Conservation (phyloP, 2,888 invertebrate genomes). For the Conchocele bisecta region DNA sequence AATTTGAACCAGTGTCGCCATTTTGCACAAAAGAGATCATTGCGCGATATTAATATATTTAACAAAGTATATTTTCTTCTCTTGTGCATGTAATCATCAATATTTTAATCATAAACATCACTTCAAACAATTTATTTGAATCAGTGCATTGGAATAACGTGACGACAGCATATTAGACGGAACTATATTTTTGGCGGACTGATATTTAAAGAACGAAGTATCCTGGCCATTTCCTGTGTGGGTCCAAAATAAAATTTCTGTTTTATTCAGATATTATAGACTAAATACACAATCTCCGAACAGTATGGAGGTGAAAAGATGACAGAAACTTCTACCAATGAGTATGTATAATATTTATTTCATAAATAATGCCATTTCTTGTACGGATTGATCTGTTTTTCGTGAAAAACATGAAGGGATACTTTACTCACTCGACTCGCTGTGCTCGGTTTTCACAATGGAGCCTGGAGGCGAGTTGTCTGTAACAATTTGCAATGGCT, state of each 20-base stretch:
- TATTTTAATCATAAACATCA: not conserved
- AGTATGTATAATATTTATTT: constrained; percentile 67
- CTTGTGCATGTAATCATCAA: not conserved
- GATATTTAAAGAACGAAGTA: constrained; percentile 38
- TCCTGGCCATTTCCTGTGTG: constrained; percentile 67
- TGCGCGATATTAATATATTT: constrained; percentile 31
- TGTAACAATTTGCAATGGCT: no score
- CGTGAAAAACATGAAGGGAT: no score
- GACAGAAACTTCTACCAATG: constrained; percentile 71
- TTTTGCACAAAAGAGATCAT: constrained; percentile 45
- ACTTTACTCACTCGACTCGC: no score
- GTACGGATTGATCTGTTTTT: no score
- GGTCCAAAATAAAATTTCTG: constrained; percentile 46
- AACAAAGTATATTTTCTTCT: no score
- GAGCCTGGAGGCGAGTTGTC: no score
- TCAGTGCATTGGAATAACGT: not conserved
- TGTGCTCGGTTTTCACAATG: no score
- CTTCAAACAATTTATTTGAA: not conserved
- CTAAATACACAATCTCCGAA: constrained; percentile 47
- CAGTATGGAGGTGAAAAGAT: constrained; percentile 70
- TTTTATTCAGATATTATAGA: no score
- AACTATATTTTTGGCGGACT: constrained; percentile 55
- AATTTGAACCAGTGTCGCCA: constrained; percentile 63
- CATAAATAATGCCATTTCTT: constrained; percentile 44
- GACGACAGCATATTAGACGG: no score